phyloP scores from a whole-genome alignment of 2,888 invertebrate genomes.

The Limnephilus lunatus region DNA sequence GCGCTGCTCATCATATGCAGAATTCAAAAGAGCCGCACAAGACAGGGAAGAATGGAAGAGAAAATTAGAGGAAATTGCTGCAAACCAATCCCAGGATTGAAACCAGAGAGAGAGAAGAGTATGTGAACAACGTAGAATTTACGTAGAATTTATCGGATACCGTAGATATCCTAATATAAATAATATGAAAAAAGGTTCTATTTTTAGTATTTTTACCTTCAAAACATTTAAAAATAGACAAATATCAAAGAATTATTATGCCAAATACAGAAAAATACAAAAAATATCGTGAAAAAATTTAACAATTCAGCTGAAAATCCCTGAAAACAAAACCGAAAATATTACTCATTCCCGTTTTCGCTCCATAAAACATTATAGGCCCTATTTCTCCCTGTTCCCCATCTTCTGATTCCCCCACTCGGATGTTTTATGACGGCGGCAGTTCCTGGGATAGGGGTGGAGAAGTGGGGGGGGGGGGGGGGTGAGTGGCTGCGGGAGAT shows the following conservation, averaged over 20 bases:
- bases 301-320: neutral
- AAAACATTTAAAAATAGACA: neutral
- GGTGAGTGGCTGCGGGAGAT: slow-evolving; percentile 14
- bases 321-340: neutral
- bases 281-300: neutral
- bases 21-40: too few relatives aligned
- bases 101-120: neutral
- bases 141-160: neutral
- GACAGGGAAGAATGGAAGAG: too few relatives aligned
- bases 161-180: neutral
- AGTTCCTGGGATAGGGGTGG: neutral
- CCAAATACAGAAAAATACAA: neutral
- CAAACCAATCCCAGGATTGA: too few relatives aligned
- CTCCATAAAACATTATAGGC: slow-evolving; percentile 27
- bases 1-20: too few relatives aligned
- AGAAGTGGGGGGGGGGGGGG: neutral
- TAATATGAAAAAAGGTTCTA: neutral
- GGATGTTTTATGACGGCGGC: neutral
- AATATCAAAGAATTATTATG: neutral
- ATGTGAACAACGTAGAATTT: neutral
- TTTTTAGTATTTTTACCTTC: too few relatives aligned
- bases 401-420: neutral
- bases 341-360: slow-evolving; percentile 6
- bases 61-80: too few relatives aligned
- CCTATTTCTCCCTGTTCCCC: neutral